Percentiles rank a stretch among this genome's conserved stretches.
Conservation (phyloP, 1,140 invertebrate species). For the Bombyx mandarina region DNA sequence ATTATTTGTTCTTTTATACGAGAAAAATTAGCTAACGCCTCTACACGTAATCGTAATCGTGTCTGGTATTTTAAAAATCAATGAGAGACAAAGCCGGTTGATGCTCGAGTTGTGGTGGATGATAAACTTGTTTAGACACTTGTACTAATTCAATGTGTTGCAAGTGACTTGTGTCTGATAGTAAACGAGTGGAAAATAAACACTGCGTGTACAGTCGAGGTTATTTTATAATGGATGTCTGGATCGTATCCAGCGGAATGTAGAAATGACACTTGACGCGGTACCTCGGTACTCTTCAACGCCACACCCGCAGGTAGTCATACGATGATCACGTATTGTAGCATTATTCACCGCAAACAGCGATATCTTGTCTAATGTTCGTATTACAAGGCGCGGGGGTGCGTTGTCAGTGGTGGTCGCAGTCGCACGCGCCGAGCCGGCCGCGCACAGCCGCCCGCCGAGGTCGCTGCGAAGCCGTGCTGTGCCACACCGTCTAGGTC, state of each 20-base stretch:
- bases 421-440: slow-evolving; percentile 54
- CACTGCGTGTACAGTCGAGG: too few relatives aligned
- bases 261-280: slow-evolving; percentile 17
- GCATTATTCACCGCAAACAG: slow-evolving; percentile 60
- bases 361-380: slow-evolving; percentile 54
- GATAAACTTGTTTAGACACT: too few relatives aligned
- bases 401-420: slow-evolving; percentile 45
- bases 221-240: slow-evolving; percentile 16
- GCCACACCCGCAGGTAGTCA: slow-evolving; percentile 17
- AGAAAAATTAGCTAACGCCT: too few relatives aligned
- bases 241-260: slow-evolving; percentile 49
- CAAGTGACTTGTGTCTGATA: too few relatives aligned
- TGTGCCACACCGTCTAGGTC: slow-evolving; percentile 52
- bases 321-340: slow-evolving; percentile 33
- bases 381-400: slow-evolving; percentile 55
- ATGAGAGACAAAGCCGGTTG: too few relatives aligned
- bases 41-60: too few relatives aligned
- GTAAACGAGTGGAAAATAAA: too few relatives aligned
- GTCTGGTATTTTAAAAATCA: too few relatives aligned
- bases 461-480: slow-evolving; percentile 57
- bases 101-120: too few relatives aligned
- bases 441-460: slow-evolving; percentile 47
- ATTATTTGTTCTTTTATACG: too few relatives aligned
- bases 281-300: not conserved
- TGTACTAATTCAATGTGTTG: too few relatives aligned